Conservation (phyloP, 1,140 invertebrate species). For the Holcopasites calliopsidis region DNA sequence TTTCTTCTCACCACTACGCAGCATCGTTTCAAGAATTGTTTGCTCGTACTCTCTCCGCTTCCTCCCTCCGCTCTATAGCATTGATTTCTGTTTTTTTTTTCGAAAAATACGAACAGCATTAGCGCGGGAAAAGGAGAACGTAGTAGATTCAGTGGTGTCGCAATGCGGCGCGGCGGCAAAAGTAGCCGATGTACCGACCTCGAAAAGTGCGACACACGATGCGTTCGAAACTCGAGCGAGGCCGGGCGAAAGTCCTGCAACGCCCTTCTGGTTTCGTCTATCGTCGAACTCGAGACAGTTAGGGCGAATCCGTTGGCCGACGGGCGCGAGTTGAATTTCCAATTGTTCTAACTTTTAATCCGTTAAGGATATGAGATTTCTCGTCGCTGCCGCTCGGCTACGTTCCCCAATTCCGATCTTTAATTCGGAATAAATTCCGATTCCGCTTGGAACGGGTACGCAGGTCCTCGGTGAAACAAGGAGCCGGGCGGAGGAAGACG, state of each 20-base stretch:
- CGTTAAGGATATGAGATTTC: no score
- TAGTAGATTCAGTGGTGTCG: slow-evolving; percentile 60
- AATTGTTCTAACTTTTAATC: no score
- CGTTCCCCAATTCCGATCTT: slow-evolving; percentile 29
- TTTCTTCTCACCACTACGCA: neutral
- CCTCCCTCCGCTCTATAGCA: no score
- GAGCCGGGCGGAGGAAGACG: neutral
- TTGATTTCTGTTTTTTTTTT: no score
- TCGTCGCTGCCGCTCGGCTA: no score
- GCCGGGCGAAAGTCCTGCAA: slow-evolving; percentile 62
- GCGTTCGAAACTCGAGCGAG: slow-evolving; percentile 62
- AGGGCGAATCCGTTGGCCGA: neutral
- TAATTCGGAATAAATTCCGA: neutral
- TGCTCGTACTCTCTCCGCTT: no score
- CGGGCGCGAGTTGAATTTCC: no score
- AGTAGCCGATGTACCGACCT: slow-evolving; percentile 64
- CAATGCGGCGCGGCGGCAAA: slow-evolving; percentile 63
- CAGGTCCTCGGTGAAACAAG: slow-evolving; percentile 12
- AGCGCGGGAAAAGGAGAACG: slow-evolving; percentile 43
- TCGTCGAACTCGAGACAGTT: neutral
- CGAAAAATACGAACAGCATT: neutral
- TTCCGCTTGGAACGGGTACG: neutral
- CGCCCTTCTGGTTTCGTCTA: slow-evolving; percentile 45
- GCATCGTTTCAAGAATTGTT: no score
- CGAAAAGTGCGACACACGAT: slow-evolving; percentile 64